phyloP scores from a whole-genome alignment of 2,888 invertebrate genomes.

The Drosophila robusta region DNA sequence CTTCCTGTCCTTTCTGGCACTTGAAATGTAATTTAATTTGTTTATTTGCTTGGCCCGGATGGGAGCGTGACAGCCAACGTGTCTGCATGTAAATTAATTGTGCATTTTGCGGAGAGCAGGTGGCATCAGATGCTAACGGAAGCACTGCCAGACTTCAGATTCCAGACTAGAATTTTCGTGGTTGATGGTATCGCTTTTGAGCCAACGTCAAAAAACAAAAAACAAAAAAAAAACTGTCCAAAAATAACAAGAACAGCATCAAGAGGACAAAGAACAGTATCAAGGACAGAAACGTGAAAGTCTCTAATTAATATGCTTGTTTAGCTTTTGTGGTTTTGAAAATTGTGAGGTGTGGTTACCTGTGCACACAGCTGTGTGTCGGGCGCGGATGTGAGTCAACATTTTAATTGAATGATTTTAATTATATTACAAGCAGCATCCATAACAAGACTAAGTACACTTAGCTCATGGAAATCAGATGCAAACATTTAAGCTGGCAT shows the following conservation, averaged over 20 bases:
- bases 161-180: neutral
- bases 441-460: conserved; percentile 16
- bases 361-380: conserved; percentile 21
- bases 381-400: conserved; percentile 43
- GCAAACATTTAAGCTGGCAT: neutral
- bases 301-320: conserved; percentile 78
- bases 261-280: neutral
- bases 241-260: conserved; percentile 11
- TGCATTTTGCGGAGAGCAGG: conserved; percentile 41
- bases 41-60: conserved; percentile 64
- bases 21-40: conserved; percentile 79
- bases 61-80: conserved; percentile 21
- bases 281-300: conserved; percentile 28
- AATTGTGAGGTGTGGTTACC: conserved; percentile 56
- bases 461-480: conserved; percentile 11
- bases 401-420: conserved; percentile 61
- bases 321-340: conserved; percentile 60
- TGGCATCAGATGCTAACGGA: conserved; percentile 24
- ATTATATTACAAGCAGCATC: conserved; percentile 31
- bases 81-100: conserved; percentile 67
- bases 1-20: conserved; percentile 54
- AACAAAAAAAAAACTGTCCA: conserved; percentile 13
- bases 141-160: conserved; percentile 10
- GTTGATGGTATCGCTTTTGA: conserved; percentile 2
- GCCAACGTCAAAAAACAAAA: neutral